Evolutionary conservation across 2,113 vertebrate species (phyloP).

Genomic region (Machaerirhynchus nigripectus): DNA sequence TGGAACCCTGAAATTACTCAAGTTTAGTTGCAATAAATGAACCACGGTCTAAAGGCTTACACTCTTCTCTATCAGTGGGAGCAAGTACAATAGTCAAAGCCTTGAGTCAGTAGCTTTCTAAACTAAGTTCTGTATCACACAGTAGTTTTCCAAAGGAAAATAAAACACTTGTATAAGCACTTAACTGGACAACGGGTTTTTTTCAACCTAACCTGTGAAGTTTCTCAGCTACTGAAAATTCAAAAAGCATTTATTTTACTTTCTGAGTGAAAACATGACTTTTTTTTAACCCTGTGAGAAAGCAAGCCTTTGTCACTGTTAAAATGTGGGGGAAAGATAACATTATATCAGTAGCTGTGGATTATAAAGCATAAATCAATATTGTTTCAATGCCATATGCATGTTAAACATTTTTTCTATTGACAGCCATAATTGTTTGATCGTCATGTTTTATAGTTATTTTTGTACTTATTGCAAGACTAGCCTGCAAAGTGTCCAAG

Average conservation of each 20-base stretch:
- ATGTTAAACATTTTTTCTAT: background rate
- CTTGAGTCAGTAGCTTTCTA: background rate
- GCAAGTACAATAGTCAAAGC: background rate
- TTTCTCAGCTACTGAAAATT: background rate
- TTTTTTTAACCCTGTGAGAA: background rate
- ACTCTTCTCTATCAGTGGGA: background rate
- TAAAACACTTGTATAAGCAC: background rate
- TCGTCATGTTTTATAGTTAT: background rate
- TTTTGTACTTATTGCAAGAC: background rate
- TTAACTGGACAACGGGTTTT: rapidly evolving
- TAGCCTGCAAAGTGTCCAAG: background rate
- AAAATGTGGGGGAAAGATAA: background rate
- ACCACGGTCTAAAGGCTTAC: background rate
- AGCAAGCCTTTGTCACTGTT: background rate
- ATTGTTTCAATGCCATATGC: background rate
- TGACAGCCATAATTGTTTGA: background rate
- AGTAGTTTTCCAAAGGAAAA: background rate
- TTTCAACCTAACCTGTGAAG: background rate
- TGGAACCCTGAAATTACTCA: background rate
- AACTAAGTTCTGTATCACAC: background rate
- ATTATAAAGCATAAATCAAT: background rate
- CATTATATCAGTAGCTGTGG: background rate
- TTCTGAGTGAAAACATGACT: background rate
- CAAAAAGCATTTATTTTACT: background rate
- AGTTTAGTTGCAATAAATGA: background rate